phyloP scores from a whole-genome alignment of 2,797 vertebrate species.

The Synanceia verrucosa region DNA sequence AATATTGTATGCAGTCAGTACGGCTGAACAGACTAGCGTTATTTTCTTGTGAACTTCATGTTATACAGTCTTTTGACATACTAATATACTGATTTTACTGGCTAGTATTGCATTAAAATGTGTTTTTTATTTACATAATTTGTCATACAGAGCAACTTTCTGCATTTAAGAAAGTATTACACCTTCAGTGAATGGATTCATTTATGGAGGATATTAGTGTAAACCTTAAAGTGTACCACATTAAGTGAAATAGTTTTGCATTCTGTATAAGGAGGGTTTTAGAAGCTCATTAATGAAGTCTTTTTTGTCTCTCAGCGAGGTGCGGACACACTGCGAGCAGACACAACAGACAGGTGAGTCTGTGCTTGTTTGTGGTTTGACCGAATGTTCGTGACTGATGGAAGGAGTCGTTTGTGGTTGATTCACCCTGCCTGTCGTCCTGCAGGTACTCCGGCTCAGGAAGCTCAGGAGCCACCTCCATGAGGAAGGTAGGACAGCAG shows the following conservation, averaged over 20 bases:
- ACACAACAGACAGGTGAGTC: constrained; percentile 77
- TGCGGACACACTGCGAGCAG: constrained; percentile 75
- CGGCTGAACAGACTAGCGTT: neutral
- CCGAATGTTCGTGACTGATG: constrained; percentile 2
- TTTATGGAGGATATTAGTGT: neutral
- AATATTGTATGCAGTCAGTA: neutral
- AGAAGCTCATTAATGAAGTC: neutral
- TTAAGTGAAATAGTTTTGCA: neutral
- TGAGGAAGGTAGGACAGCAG: constrained; percentile 74
- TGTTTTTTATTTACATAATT: neutral
- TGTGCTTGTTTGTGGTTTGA: constrained; percentile 10
- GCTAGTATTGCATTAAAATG: neutral
- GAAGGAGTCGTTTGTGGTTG: constrained; percentile 14
- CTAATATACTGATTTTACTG: neutral
- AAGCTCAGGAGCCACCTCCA: constrained; percentile 77
- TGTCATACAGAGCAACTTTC: neutral
- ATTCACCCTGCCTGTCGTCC: constrained; percentile 17
- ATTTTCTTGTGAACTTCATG: neutral
- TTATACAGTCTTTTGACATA: neutral
- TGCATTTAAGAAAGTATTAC: neutral
- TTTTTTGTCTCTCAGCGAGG: constrained; percentile 60
- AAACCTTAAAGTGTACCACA: neutral
- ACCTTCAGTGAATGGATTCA: neutral
- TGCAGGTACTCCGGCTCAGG: constrained; percentile 78
- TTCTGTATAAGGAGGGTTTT: neutral